These are phyloP conservation scores for Todiramphus chloris DNA, from an alignment of 2,113 vertebrate species.

Conservation along the genomic window DNA sequence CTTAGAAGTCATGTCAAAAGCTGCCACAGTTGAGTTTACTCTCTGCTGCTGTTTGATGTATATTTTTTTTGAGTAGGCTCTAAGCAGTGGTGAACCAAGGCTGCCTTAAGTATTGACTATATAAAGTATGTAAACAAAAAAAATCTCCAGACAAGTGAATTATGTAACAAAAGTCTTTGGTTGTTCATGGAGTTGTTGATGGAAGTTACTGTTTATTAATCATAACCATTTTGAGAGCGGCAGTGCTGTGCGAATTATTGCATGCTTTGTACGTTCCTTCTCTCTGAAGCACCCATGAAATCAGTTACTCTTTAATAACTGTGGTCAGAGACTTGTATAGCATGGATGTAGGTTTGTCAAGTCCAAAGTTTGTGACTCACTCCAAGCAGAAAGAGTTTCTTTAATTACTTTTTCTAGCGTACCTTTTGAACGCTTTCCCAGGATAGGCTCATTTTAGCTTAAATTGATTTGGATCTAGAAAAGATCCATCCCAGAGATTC, in stretches of 20 bases:
- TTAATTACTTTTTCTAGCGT: not conserved
- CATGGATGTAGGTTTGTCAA: not conserved
- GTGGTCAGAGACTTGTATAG: not conserved
- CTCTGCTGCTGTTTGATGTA: not conserved
- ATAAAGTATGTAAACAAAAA: not conserved
- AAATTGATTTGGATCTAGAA: not conserved
- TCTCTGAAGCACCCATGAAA: not conserved
- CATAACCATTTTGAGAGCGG: not conserved
- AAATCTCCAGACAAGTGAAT: not conserved
- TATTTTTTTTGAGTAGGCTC: not conserved
- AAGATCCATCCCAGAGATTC: not conserved
- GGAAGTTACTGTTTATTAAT: not conserved
- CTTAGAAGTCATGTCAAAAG: not conserved
- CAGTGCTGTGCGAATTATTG: not conserved
- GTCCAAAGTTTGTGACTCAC: not conserved
- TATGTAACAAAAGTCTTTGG: not conserved
- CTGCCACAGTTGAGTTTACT: not conserved
- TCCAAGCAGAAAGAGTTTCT: not conserved
- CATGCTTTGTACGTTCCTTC: not conserved
- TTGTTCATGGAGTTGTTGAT: not conserved
- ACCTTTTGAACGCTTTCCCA: not conserved
- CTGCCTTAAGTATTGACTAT: not conserved
- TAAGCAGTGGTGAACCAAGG: not conserved
- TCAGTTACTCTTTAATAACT: not conserved
- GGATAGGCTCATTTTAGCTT: not conserved